Evolutionary conservation across 1,140 invertebrate genomes (phyloP), one percentile per base, ranked within the genome.

Genomic region (Brachystomella parvula): DNA sequence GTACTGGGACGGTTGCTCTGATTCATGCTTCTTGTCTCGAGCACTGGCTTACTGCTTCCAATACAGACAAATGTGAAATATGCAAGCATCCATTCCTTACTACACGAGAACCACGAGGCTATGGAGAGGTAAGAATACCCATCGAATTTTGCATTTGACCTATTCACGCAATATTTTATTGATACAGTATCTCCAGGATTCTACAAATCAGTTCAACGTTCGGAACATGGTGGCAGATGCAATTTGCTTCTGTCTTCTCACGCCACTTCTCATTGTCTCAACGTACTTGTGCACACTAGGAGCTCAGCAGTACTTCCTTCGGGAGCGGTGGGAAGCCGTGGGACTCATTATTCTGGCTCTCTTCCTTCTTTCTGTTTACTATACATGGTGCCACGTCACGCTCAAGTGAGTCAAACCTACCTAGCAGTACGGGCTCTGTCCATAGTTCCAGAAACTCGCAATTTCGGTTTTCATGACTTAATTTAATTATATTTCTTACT

Each of bases 11-110:
- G 3, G 77, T 84, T 60, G 81, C 78, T 2, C 72, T 80, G 28
- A 79, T 85, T 2, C 84, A 85, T 67, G 69, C 76, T 6, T 76
- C 75, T 19, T 85, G 84, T 73, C 74, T 85, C 12, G 83, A 85
- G 72, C 79, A 78, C 66, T 85, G 84, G 84, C 76, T 85, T 1
- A 81, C 82, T 19, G 77, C 79, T 0, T 79, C 82, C 1, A 81
- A 83, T 73, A 78, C 76, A 1, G 79, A 80, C 65, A 75, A 75
- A 24, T 85, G 84, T 75, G 84, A 85, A 75, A 80, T 85, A 56
- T 85, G 84, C 75, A 77, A 82, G 66, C 80, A 78, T 69, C 64
- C 75, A 21, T 85, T 79, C 73, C 75, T 74, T 30, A 77, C 80
- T 2, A 67, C 75, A 3, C 78, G 77, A 28, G 74, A 69, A 31